Base-by-base conservation (phyloP, 2,797 vertebrate genomes). In the Lates japonicus region DNA sequence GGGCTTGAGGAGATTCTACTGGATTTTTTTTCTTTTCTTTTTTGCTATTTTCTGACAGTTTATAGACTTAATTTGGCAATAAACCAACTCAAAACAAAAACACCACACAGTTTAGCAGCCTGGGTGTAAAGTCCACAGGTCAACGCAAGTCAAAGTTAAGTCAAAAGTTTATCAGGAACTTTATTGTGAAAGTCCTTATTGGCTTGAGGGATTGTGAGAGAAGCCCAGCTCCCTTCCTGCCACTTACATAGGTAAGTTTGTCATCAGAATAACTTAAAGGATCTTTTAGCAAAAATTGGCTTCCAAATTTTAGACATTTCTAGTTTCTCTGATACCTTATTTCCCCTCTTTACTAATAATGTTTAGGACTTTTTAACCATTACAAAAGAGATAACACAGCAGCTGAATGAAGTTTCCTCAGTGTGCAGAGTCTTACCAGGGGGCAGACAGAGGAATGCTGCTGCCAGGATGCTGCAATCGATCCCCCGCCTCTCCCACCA, bases 401-500 rank as follows among this genome's bases (percentile, higher is more conserved):
- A 31, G 42, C 44, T 41, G 39, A 37, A 0, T 39, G 29, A 31
- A 41, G 71, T 65, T 74, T 35, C 3, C 51, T 14, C 42, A 42
- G 12, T 13, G 41, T 3, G 13, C 41, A 20, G 46, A 17, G 70
- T 74, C 83, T 96, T 93, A 98, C 97, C 97, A 14, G 95, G 93
- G 0, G 96, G 96, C 73, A 98, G 81, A 58, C 91, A 85, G 54
- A 97, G 82, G 79, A 98, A 93, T 2, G 96, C 97, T 58, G 94
- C 90, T 3, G 89, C 77, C 3, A 98, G 95, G 91, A 97, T 96
- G 92, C 94, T 89, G 94, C 95, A 95, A 80, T 98, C 97, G 29
- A 97, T 35, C 0, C 97, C 98, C 39, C 94, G 96, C 87, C 92
- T 95, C 85, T 98, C 97, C 97, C 98, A 98, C 97, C 98, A 98